Evolutionary conservation across 1,140 invertebrate species (phyloP).

Genomic region (Tetramorium simillimum): DNA sequence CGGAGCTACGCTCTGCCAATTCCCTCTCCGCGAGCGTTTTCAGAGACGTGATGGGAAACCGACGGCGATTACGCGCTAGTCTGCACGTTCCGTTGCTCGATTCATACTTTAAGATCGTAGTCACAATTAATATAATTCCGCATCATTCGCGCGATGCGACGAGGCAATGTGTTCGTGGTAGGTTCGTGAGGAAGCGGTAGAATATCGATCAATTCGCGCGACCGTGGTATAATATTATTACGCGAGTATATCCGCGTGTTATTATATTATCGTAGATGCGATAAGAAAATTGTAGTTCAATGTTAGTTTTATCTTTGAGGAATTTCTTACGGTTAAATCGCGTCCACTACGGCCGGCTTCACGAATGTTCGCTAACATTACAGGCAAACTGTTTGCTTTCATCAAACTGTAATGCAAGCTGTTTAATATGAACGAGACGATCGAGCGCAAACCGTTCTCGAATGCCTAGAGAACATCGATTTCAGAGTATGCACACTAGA

Average conservation of each 20-base stretch:
- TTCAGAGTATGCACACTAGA: neutral
- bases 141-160: neutral
- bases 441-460: constrained; percentile 1
- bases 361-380: neutral
- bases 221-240: neutral
- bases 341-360: neutral
- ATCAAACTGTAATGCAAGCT: constrained; percentile 28
- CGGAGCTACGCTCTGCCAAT: constrained; percentile 55
- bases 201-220: constrained; percentile 5
- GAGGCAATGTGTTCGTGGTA: neutral
- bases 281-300: constrained; percentile 45
- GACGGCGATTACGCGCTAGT: constrained; percentile 15
- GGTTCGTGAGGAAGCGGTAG: neutral
- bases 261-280: constrained; percentile 9
- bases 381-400: constrained; percentile 35
- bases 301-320: constrained; percentile 33
- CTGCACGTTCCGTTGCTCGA: neutral
- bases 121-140: constrained; percentile 7
- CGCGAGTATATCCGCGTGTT: neutral
- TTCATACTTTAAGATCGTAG: neutral
- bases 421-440: constrained; percentile 47
- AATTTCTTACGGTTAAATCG: constrained; percentile 27
- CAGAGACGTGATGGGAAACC: constrained; percentile 26
- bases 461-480: neutral
- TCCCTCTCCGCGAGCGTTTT: constrained; percentile 30